Base-by-base conservation (phyloP, 2,113 vertebrate genomes). In the Abramis brama region DNA sequence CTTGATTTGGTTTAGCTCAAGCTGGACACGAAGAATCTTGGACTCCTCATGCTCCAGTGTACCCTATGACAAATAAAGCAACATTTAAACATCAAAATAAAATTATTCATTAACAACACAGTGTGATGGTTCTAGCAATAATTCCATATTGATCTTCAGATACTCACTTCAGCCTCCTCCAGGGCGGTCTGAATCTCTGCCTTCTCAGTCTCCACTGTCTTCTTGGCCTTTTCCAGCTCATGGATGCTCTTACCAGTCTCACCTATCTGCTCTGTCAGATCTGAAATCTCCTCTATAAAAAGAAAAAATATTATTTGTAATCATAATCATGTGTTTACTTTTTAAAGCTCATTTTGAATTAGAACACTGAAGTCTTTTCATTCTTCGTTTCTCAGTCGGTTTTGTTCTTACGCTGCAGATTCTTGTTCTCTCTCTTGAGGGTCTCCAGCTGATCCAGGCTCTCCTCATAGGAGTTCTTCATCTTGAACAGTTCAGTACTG, bases 141-240 rank as follows among this genome's bases (percentile, higher is more conserved):
- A 25, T 19, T 12, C 36, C 33, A 33, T 79, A 15, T 15, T 12
- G 6, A n/a, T 52, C 59, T 66, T 6, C 10, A 4, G 15, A 25
- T 57, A 27, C 36, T 82, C 64, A 89, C 88, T 85, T 89, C 86
- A 70, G 86, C 88, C 30, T 87, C 86, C 13, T 89, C 88, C 47
- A 89, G 84, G n/a, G 86, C 88, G 3, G 88, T 89, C 80, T 89
- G 88, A 30, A 89, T 89, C 60, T 89, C 88, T 23, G 86, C 8
- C 55, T 89, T 89, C 39, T 89, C 88, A 79, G 75, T 86, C 70
- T 89, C 88, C 50, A 87, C 84, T 30, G 92, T 92, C 87, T 96
- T 96, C 91, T 96, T 96, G 74, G 94, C 60, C 90, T 96, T 96
- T 87, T 96, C 96, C 80, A 96, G 71, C 89, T 96, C 96, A 82